Conservation (phyloP, 2,888 invertebrate species). For the Unio pictorum region DNA sequence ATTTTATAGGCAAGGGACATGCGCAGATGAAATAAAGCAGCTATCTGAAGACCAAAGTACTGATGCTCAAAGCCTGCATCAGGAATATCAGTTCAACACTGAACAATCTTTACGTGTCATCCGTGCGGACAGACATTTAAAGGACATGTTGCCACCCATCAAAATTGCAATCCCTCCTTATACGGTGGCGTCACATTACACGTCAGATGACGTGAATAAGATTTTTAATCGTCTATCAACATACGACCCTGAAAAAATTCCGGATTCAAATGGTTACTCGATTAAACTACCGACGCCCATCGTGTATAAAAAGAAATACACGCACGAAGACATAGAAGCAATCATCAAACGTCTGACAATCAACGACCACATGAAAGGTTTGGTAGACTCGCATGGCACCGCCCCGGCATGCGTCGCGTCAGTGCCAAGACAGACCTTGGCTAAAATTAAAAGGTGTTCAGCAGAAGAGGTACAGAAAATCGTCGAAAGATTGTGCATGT, state of each 20-base stretch:
- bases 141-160: constrained; percentile 7
- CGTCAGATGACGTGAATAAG: constrained; percentile 18
- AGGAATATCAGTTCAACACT: constrained; percentile 30
- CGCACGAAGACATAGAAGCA: no score
- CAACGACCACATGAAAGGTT: no score
- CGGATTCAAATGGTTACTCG: no score
- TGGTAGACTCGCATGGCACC: no score
- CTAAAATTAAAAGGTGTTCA: constrained; percentile 38
- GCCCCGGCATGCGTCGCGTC: background rate
- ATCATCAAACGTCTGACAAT: no score
- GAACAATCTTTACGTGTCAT: constrained; percentile 27
- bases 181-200: constrained; percentile 27
- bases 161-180: constrained; percentile 27
- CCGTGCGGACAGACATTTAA: background rate
- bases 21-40: constrained; percentile 24
- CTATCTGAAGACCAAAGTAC: constrained; percentile 8
- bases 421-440: constrained; percentile 43
- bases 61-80: constrained; percentile 21
- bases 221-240: constrained; percentile 32
- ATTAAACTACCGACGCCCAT: no score
- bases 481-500: constrained; percentile 43
- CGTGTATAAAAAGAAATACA: no score
- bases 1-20: constrained; percentile 19
- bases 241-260: constrained; percentile 43
- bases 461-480: constrained; percentile 51